A percentile compares a stretch with the other conserved stretches of the same genome.
phyloP scores from a whole-genome alignment of 2,797 vertebrate species.

The Pelobates cultripes region DNA sequence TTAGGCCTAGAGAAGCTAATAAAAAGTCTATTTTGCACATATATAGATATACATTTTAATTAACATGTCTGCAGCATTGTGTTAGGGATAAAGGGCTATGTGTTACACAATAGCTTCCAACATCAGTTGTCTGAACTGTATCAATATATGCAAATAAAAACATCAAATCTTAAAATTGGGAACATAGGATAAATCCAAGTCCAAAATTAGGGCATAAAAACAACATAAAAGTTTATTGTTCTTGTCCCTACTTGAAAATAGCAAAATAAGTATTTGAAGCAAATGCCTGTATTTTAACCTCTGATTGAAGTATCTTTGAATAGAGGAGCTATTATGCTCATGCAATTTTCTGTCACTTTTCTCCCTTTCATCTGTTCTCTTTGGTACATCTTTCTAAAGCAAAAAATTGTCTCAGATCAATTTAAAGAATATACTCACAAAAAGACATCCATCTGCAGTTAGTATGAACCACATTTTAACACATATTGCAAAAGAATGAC shows the following conservation, averaged over 20 bases:
- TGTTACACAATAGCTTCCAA: conserved; percentile 7
- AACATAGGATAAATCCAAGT: conserved; percentile 13
- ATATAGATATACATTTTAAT: neutral
- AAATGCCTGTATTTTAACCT: conserved; percentile 53
- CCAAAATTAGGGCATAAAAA: conserved; percentile 28
- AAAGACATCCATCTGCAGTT: conserved; percentile 34
- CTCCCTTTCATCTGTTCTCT: conserved; percentile 51
- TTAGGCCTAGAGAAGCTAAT: no score
- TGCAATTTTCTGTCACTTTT: conserved; percentile 51
- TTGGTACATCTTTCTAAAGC: conserved; percentile 39
- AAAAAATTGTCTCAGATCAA: conserved; percentile 48
- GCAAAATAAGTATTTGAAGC: conserved; percentile 52
- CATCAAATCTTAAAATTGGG: conserved; percentile 21
- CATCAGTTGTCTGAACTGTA: neutral
- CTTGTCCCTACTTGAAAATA: conserved; percentile 32
- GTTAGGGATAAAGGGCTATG: neutral
- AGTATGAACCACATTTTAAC: conserved; percentile 42
- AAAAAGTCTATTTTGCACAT: no score
- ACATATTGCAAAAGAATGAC: conserved; percentile 30
- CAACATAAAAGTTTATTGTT: conserved; percentile 35
- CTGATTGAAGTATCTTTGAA: conserved; percentile 36
- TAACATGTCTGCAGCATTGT: neutral
- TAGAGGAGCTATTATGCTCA: conserved; percentile 49
- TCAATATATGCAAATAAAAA: conserved; percentile 27
- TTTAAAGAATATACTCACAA: conserved; percentile 42